Percentiles rank a stretch among this genome's conserved stretches.
Conservation (phyloP, 2,797 vertebrate species). For the Melanotaenia nigrans region DNA sequence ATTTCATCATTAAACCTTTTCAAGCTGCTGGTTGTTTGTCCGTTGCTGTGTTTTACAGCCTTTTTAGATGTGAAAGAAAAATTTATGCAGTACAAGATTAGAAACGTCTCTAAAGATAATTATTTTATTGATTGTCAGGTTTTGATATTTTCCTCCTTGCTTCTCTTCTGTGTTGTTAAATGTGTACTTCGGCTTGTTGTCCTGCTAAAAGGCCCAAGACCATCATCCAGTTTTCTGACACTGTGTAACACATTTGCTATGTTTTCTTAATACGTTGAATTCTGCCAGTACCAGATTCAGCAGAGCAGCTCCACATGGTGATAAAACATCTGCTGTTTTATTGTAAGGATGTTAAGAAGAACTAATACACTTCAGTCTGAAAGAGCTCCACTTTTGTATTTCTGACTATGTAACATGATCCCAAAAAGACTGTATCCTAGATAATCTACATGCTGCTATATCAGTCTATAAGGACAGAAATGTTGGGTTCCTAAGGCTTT, state of each 20-base stretch:
- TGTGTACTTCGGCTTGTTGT: no score
- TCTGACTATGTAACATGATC: no score
- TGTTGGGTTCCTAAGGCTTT: conserved; percentile 16
- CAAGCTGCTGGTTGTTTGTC: neutral
- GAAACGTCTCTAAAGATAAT: neutral
- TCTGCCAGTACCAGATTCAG: neutral
- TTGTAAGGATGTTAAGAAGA: neutral
- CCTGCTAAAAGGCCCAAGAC: no score
- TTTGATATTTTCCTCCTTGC: neutral
- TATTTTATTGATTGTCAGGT: neutral
- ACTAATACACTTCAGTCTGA: neutral
- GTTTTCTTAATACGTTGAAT: neutral
- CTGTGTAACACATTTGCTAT: no score
- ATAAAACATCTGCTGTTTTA: conserved; percentile 5
- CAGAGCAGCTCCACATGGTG: neutral
- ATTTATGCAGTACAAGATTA: no score
- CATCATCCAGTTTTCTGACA: no score
- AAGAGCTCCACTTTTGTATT: neutral
- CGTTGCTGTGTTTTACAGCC: neutral
- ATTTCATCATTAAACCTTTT: neutral
- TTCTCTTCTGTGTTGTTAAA: no score
- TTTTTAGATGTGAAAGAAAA: neutral
- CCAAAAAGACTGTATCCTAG: neutral
- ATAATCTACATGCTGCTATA: conserved; percentile 8
- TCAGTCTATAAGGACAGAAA: conserved; percentile 8